phyloP scores from a whole-genome alignment of 2,113 vertebrate species.

The Lontra canadensis region DNA sequence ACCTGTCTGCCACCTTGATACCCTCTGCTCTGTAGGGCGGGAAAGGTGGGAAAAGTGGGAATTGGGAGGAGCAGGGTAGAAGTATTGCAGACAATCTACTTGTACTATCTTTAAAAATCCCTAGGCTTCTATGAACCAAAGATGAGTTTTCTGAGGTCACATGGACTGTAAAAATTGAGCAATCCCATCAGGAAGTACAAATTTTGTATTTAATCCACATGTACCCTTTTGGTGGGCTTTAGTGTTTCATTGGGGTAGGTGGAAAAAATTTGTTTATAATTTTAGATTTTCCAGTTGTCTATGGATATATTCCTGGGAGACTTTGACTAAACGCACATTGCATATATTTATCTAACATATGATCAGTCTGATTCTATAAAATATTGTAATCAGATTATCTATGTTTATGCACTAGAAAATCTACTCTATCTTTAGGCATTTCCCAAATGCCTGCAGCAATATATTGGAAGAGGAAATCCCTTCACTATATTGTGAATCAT shows the following conservation, averaged over 20 bases:
- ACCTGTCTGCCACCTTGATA: rapidly evolving
- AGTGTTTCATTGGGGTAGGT: background rate
- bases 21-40: background rate
- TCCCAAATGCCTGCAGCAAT: background rate
- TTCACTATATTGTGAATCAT: background rate
- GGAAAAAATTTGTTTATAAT: background rate
- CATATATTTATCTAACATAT: background rate
- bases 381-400: background rate
- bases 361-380: background rate
- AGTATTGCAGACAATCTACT: no score
- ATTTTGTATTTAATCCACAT: background rate
- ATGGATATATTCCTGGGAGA: background rate
- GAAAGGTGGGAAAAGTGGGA: background rate
- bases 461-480: background rate
- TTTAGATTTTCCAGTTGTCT: background rate
- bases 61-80: background rate
- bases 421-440: background rate
- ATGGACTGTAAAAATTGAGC: background rate
- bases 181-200: background rate
- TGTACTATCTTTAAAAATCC: background rate
- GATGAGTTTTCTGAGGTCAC: background rate
- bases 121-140: background rate
- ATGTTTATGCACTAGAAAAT: background rate
- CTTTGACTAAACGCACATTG: background rate
- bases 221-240: background rate